Conservation (phyloP, 2,888 invertebrate genomes). For the Caenorhabditis sp. region DNA sequence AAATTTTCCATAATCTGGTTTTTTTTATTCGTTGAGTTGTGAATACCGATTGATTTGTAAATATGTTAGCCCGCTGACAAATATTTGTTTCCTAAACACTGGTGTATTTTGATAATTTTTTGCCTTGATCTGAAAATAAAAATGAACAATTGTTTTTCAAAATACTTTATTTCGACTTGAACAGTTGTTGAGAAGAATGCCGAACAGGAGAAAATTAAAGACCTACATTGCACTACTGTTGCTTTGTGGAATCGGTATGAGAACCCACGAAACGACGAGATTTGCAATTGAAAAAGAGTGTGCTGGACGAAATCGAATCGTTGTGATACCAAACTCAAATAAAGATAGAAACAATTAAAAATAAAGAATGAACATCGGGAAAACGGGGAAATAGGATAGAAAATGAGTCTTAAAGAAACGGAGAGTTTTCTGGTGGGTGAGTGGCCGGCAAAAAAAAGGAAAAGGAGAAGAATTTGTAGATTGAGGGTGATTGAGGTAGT, state of each 20-base stretch:
- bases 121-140: too few species aligned
- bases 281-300: conserved; percentile 38
- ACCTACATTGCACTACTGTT: conserved; percentile 48
- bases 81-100: too few species aligned
- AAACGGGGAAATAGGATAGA: not conserved
- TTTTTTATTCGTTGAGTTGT: too few species aligned
- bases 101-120: too few species aligned
- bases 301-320: conserved; percentile 22
- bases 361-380: not conserved
- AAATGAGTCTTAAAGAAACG: not conserved
- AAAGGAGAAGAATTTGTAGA: conserved; percentile 2
- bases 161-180: conserved; percentile 45
- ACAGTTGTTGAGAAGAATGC: conserved; percentile 5
- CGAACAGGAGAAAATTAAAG: conserved; percentile 14
- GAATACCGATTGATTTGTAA: too few species aligned
- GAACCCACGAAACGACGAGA: conserved; percentile 26
- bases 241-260: conserved; percentile 17
- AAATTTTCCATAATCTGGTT: too few species aligned
- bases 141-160: conserved; percentile 6
- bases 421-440: conserved; percentile 5
- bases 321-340: conserved; percentile 32
- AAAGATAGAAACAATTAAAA: conserved; percentile 28
- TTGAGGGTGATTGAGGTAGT: conserved; percentile 8
- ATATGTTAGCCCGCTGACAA: too few species aligned
- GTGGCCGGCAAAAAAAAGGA: conserved; percentile 23